Percentiles rank a stretch among this genome's conserved stretches.
Conservation (phyloP, 2,888 invertebrate species). For the Automeris io region DNA sequence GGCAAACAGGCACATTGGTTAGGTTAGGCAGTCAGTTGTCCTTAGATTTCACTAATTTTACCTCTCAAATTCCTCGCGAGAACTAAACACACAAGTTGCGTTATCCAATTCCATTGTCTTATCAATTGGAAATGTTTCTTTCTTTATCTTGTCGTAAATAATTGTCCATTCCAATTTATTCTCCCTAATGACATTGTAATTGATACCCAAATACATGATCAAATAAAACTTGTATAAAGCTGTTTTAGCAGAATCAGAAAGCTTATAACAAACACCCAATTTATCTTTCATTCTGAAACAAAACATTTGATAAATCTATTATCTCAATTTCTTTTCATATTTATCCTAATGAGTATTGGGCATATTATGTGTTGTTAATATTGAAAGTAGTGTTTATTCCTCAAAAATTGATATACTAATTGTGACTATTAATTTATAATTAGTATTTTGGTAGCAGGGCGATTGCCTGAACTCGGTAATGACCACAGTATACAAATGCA, state of each 20-base stretch:
- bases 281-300: constrained; percentile 46
- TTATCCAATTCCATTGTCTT: constrained; percentile 44
- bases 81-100: constrained; percentile 54
- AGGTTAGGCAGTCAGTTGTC: background rate
- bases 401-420: no score
- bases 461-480: no score
- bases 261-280: constrained; percentile 50
- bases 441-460: no score
- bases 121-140: constrained; percentile 54
- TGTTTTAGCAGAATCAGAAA: constrained; percentile 39
- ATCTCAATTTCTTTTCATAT: background rate
- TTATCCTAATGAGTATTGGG: no score
- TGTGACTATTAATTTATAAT: no score
- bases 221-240: constrained; percentile 51
- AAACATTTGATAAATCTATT: background rate
- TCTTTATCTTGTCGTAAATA: constrained; percentile 44
- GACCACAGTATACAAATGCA: no score
- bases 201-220: constrained; percentile 63
- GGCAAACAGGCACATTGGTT: background rate
- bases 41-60: no score
- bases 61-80: constrained; percentile 53
- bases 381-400: no score
- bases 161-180: constrained; percentile 52
- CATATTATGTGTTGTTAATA: no score
- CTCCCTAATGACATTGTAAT: constrained; percentile 49